These are phyloP conservation scores for Gasterosteus aculeatus DNA, from an alignment of 2,113 vertebrate species.

Conservation along the genomic window DNA sequence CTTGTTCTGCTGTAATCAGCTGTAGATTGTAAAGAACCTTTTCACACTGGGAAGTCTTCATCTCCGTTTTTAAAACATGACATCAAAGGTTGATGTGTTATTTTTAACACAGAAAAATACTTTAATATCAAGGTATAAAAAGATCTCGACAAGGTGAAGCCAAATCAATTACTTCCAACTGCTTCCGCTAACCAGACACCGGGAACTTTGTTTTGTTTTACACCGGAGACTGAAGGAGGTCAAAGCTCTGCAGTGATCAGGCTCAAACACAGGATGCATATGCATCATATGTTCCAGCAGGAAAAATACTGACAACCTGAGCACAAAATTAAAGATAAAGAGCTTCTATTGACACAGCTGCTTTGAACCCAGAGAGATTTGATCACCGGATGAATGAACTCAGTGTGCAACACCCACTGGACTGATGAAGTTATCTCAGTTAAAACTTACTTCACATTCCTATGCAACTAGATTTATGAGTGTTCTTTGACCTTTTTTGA, in stretches of 20 bases:
- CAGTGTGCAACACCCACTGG: background rate
- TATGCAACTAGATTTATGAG: background rate
- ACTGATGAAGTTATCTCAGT: constrained; percentile 12
- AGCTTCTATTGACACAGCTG: constrained; percentile 69
- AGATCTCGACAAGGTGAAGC: background rate
- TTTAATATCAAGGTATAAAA: background rate
- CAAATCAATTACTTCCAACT: background rate
- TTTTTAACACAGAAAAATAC: background rate
- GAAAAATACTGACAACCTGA: constrained; percentile 47
- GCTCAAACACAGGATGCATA: constrained; percentile 28
- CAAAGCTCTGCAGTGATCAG: constrained; percentile 29
- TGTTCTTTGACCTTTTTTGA: background rate
- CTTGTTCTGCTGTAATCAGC: constrained; percentile 35
- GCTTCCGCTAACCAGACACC: background rate
- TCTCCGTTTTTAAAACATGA: background rate
- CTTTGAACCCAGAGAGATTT: constrained; percentile 36
- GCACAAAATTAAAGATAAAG: constrained; percentile 45
- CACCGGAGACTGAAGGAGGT: constrained; percentile 23
- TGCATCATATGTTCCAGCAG: constrained; percentile 44
- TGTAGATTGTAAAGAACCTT: constrained; percentile 24
- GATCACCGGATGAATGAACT: constrained; percentile 11
- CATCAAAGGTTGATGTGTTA: background rate
- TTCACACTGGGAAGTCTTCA: background rate
- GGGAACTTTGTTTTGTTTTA: background rate
- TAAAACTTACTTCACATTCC: background rate